phyloP scores from a whole-genome alignment of 1,140 invertebrate genomes.

The Bursaphelenchus mucronatus region DNA sequence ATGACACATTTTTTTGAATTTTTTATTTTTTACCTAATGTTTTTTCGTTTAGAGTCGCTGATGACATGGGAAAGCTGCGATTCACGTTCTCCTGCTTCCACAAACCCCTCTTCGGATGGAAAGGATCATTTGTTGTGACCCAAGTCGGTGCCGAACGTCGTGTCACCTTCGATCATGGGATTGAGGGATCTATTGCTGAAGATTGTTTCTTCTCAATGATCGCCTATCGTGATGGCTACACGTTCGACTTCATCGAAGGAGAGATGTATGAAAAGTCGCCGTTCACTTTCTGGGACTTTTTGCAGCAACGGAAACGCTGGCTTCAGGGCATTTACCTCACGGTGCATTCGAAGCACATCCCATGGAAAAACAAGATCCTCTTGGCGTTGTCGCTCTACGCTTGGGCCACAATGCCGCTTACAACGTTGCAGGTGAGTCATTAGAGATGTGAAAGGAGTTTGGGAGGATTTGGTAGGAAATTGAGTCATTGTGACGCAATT shows the following conservation, averaged over 20 bases:
- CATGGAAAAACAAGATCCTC: conserved; percentile 67
- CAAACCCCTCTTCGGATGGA: conserved; percentile 93
- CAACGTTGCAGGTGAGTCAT: conserved; percentile 45
- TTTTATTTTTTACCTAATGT: too few relatives aligned
- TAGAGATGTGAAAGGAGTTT: too few relatives aligned
- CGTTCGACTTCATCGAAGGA: conserved; percentile 84
- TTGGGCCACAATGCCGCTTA: conserved; percentile 82
- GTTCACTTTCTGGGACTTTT: conserved; percentile 86
- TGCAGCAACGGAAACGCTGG: conserved; percentile 93
- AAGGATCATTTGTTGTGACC: conserved; percentile 86
- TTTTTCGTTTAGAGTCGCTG: conserved; percentile 69
- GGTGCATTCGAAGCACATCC: conserved; percentile 81
- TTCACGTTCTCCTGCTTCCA: conserved; percentile 88
- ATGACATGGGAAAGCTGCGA: conserved; percentile 85
- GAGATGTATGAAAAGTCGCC: conserved; percentile 98
- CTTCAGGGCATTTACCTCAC: conserved; percentile 89
- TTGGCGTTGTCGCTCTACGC: conserved; percentile 84
- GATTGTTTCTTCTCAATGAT: conserved; percentile 94
- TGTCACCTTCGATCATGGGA: conserved; percentile 89
- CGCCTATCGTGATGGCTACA: conserved; percentile 65
- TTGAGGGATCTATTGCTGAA: conserved; percentile 91
- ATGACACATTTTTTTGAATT: too few relatives aligned
- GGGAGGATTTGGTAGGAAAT: too few relatives aligned
- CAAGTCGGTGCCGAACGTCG: conserved; percentile 77
- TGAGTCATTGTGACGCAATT: too few relatives aligned